Percentiles rank a stretch among this genome's conserved stretches.
Conservation (phyloP, 2,113 vertebrate species). For the Pipa parva region DNA sequence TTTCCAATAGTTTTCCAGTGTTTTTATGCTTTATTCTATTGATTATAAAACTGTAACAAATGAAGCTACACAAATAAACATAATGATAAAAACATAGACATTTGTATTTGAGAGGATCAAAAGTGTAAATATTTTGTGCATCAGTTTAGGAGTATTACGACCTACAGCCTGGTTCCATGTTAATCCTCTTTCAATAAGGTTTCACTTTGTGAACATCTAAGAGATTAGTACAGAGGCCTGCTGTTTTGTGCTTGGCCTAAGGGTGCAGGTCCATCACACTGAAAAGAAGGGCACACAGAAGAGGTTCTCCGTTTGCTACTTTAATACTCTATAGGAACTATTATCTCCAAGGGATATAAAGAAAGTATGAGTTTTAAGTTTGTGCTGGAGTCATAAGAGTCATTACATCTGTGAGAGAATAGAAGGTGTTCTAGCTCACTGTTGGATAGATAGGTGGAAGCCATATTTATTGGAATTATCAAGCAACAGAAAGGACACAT, state of each 20-base stretch:
- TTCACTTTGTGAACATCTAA: constrained; percentile 10
- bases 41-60: no score
- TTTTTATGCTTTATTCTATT: no score
- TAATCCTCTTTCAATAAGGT: constrained; percentile 30
- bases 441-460: constrained; percentile 15
- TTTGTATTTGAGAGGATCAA: no score
- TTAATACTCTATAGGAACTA: constrained; percentile 15
- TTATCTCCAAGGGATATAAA: constrained; percentile 12
- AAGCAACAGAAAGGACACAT: constrained; percentile 14
- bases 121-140: neutral
- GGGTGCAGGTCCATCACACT: constrained; percentile 26
- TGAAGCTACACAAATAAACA: no score
- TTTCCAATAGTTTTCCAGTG: no score
- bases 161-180: neutral
- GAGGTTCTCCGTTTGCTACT: constrained; percentile 9
- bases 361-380: constrained; percentile 11
- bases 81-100: no score
- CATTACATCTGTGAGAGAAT: constrained; percentile 13
- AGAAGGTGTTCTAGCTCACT: constrained; percentile 14
- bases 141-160: neutral
- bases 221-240: constrained; percentile 22
- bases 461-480: constrained; percentile 15
- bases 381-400: constrained; percentile 18
- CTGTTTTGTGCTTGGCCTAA: constrained; percentile 11
- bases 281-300: constrained; percentile 17